Percentiles rank a stretch among this genome's conserved stretches.
These are phyloP conservation scores for Druon quercuslanigerum DNA, from an alignment of 1,140 invertebrate species.

Conservation along the genomic window DNA sequence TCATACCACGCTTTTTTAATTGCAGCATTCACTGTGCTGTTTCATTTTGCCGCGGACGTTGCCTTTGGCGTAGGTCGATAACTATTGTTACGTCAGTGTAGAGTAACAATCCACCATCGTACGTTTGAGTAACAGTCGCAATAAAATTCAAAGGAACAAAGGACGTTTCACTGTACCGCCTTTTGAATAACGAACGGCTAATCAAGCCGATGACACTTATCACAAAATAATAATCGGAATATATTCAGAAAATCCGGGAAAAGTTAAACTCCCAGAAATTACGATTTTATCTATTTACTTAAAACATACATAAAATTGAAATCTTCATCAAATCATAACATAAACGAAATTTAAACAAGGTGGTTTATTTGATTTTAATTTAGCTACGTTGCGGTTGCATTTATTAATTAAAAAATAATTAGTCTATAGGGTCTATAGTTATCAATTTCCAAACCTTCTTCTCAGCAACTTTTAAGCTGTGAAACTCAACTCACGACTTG, in stretches of 20 bases:
- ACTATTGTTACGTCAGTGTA: constrained; percentile 19
- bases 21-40: too few species aligned
- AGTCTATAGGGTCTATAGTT: too few species aligned
- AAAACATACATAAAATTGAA: not conserved
- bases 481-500: too few species aligned
- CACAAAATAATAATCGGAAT: not conserved
- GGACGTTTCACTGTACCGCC: not conserved
- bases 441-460: too few species aligned
- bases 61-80: not conserved
- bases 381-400: not conserved
- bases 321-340: not conserved
- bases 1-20: not conserved
- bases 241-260: not conserved
- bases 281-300: not conserved
- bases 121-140: not conserved
- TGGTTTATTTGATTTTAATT: not conserved
- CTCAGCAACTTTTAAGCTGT: too few species aligned
- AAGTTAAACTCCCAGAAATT: not conserved
- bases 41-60: not conserved
- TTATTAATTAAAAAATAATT: not conserved
- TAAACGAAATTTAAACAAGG: not conserved
- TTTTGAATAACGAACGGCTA: not conserved
- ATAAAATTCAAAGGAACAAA: constrained; percentile 28
- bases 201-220: constrained; percentile 3
- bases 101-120: not conserved